These are phyloP conservation scores for Crocidura indochinensis DNA, from an alignment of 2,797 vertebrate genomes.

Conservation along the genomic window DNA sequence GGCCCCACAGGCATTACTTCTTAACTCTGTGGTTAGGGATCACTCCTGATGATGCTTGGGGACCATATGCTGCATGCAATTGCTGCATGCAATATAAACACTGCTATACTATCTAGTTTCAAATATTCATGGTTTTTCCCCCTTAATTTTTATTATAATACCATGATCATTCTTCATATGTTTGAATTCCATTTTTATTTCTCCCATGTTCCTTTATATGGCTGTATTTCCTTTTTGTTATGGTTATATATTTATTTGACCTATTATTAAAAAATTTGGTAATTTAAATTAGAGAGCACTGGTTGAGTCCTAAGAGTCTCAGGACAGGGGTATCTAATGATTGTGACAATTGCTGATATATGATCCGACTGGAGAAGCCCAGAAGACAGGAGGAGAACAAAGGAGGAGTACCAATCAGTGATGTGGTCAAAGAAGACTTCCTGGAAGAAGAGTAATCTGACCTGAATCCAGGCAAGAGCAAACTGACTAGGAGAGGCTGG, in stretches of 20 bases:
- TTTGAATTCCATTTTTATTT: conserved; percentile 11
- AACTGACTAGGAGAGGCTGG: background rate
- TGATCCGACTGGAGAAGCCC: background rate
- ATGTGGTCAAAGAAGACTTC: conserved; percentile 39
- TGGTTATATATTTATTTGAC: background rate
- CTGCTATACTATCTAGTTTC: too few relatives aligned
- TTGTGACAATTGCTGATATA: background rate
- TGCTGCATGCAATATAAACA: too few relatives aligned
- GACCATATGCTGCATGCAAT: too few relatives aligned
- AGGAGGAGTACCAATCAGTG: background rate
- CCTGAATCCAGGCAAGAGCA: background rate
- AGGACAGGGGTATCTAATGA: background rate
- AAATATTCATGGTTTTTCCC: too few relatives aligned
- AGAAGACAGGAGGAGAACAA: background rate
- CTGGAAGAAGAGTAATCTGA: conserved; percentile 32
- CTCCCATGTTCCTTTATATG: conserved; percentile 37
- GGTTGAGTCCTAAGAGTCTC: background rate
- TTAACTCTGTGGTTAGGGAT: conserved; percentile 2
- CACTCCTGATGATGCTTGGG: too few relatives aligned
- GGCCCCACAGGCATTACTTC: background rate
- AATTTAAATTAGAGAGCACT: background rate
- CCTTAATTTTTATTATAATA: too few relatives aligned
- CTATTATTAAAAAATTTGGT: background rate
- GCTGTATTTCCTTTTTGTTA: background rate
- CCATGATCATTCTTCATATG: background rate